Percentiles rank a stretch among this genome's conserved stretches.
These are phyloP conservation scores for Pica pica DNA, from an alignment of 2,113 vertebrate species.

Conservation along the genomic window DNA sequence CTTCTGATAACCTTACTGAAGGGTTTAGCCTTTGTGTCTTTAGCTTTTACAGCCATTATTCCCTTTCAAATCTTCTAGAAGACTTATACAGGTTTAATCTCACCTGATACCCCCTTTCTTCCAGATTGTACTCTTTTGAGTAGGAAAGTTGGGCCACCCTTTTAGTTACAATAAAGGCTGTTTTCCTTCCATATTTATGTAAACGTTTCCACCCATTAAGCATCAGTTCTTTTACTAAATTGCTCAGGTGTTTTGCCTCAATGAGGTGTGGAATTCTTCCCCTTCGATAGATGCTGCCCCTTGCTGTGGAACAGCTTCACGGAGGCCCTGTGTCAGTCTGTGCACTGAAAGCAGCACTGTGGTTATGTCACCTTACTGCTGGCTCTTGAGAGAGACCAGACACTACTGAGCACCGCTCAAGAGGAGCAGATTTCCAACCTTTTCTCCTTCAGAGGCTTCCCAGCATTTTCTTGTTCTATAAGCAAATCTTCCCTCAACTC, in stretches of 20 bases:
- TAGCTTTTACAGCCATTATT: neutral
- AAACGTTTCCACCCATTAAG: neutral
- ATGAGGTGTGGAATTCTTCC: neutral
- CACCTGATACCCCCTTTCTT: neutral
- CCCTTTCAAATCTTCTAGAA: neutral
- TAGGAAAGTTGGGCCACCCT: neutral
- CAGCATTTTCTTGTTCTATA: neutral
- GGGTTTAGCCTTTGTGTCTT: neutral
- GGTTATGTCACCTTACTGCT: accelerated
- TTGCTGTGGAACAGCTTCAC: neutral
- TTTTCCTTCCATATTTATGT: neutral
- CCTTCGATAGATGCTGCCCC: neutral
- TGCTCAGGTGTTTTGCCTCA: neutral
- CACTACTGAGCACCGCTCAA: accelerated
- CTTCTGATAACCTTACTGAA: neutral
- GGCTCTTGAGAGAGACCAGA: neutral
- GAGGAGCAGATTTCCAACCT: neutral
- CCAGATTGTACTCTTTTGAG: neutral
- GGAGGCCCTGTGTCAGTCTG: neutral
- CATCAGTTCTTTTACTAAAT: neutral
- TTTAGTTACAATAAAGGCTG: neutral
- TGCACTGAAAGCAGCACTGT: neutral
- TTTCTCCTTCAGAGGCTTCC: neutral
- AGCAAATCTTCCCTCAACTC: neutral
- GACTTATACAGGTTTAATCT: neutral